Evolutionary conservation across 2,888 invertebrate species (phyloP), one percentile per base, ranked within the genome.

Genomic region (Chesias legatella): DNA sequence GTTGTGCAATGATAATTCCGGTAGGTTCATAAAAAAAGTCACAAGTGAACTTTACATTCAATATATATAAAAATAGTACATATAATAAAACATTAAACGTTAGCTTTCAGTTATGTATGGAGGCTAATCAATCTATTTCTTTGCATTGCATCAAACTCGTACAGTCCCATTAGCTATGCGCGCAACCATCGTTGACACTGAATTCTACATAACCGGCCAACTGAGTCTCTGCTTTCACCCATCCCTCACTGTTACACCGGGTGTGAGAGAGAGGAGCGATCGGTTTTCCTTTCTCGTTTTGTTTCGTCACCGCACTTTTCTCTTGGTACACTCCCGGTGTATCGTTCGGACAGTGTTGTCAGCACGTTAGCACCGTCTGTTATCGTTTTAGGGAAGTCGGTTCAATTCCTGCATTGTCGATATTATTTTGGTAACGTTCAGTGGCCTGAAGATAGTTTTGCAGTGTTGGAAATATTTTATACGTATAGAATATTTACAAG

Each of bases 271-370:
- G 85, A 82, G 44, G 58, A 49, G 58, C 38, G 45, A 58, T 45
- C 66, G 69, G 80, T 81, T 83, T 84, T 83, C 82, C 81, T 85
- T 85, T 86, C 86, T 80, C 78, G 65, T 37, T 54, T 53, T 50
- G 47, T 67, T 73, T 78, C 83, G 79, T 81, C 82, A 75, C 66
- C 67, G 69, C 71, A 76, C 82, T 83, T 86, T 88, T 86, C 88
- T 83, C 79, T 63, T 72, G 68, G 70, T n/a, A n/a, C n/a, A n/a
- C n/a, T n/a, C n/a, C n/a, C 59, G 67, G 64, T 63, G 63, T 56
- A 59, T 73, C 67, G 67, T 59, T 57, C 76, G 74, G 78, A 79
- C 85, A 83, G 88, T 83, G 73, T 74, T 60, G 72, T 60, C 70
- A 68, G 66, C 73, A 77, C 75, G 63, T 68, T 69, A 70, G 74